Conservation (phyloP, 2,888 invertebrate genomes). For the Megastigmus dorsalis region DNA sequence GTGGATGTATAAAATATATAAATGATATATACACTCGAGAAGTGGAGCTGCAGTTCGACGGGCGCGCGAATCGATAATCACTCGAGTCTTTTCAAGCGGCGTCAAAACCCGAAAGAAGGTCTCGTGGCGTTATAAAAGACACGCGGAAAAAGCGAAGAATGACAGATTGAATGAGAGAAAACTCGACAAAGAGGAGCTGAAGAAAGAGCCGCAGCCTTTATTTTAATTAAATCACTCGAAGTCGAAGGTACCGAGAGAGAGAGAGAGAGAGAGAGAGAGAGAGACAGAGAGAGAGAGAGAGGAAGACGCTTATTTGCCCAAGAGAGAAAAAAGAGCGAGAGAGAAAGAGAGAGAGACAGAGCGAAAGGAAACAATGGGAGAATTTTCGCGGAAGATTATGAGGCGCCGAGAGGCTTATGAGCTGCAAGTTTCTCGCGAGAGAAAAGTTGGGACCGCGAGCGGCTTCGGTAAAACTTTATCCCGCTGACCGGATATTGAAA, state of each 20-base stretch:
- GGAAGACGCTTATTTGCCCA: too few species aligned
- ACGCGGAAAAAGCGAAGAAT: too few species aligned
- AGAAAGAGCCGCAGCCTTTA: background rate
- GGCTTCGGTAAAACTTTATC: conserved; percentile 24
- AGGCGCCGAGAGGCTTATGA: background rate
- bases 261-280: background rate
- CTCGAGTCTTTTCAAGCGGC: too few species aligned
- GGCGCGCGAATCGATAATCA: too few species aligned
- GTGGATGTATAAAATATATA: too few species aligned
- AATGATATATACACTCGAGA: too few species aligned
- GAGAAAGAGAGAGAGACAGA: background rate
- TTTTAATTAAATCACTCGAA: conserved; percentile 41
- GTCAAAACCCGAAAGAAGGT: too few species aligned
- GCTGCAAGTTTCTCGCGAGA: background rate
- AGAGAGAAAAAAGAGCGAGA: background rate
- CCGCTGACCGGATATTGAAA: conserved; percentile 48
- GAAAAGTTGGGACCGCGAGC: too few species aligned
- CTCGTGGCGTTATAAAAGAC: too few species aligned
- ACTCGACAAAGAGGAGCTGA: too few species aligned
- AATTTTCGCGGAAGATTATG: conserved; percentile 13
- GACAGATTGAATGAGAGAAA: too few species aligned
- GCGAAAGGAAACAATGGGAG: background rate
- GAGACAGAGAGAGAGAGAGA: background rate
- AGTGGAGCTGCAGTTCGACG: too few species aligned
- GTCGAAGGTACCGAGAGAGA: background rate